Percentiles rank a stretch among this genome's conserved stretches.
phyloP scores from a whole-genome alignment of 2,797 vertebrate species.

The Gallinago solitaria region DNA sequence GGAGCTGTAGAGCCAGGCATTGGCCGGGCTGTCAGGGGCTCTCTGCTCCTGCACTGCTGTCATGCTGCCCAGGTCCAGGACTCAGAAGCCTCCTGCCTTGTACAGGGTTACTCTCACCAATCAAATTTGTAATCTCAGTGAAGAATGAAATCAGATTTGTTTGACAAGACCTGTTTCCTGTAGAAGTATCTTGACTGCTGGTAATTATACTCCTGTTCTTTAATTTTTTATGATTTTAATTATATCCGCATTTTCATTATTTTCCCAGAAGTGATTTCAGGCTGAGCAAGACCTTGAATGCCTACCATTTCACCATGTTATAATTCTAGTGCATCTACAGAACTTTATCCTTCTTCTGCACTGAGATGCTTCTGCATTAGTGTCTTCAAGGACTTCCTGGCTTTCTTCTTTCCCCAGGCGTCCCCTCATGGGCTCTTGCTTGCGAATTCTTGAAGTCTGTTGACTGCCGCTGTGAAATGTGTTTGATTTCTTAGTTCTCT shows the following conservation, averaged over 20 bases:
- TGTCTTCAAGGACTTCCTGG: background rate
- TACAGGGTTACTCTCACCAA: background rate
- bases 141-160: slow-evolving; percentile 68
- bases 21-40: background rate
- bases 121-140: slow-evolving; percentile 50
- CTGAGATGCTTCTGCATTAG: background rate
- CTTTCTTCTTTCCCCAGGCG: background rate
- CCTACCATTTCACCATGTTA: background rate
- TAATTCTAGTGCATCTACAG: background rate
- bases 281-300: slow-evolving; percentile 11
- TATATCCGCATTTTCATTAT: slow-evolving; percentile 52
- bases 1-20: background rate
- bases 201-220: slow-evolving; percentile 61
- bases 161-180: slow-evolving; percentile 61
- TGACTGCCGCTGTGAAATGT: background rate
- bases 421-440: background rate
- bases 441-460: background rate
- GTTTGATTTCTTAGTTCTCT: background rate
- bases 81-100: background rate
- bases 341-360: background rate
- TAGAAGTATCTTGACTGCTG: slow-evolving; percentile 48
- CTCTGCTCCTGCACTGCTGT: background rate
- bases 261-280: slow-evolving; percentile 51
- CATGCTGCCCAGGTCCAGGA: background rate
- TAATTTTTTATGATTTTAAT: slow-evolving; percentile 64